Conservation (phyloP, 2,888 invertebrate species). For the Andrena trimmerana region DNA sequence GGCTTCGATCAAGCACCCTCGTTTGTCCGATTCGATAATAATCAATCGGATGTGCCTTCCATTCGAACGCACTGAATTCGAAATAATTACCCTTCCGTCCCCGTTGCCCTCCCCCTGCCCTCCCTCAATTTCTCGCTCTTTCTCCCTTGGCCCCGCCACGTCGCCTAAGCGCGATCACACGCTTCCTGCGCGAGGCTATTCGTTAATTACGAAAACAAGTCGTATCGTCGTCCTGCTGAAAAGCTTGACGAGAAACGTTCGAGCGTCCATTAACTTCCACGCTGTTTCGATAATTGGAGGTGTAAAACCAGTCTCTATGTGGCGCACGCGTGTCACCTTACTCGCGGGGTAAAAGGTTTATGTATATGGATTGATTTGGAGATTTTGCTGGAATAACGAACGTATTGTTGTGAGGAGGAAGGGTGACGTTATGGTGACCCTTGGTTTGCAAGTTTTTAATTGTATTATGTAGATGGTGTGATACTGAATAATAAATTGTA, state of each 20-base stretch:
- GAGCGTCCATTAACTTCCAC: not conserved
- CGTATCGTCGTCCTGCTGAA: not conserved
- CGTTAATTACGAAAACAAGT: constrained; percentile 51
- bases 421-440: no score
- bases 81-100: constrained; percentile 78
- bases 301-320: not conserved
- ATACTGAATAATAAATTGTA: no score
- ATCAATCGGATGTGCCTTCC: constrained; percentile 81
- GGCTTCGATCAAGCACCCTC: constrained; percentile 78
- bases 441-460: no score
- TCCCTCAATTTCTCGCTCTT: constrained; percentile 21
- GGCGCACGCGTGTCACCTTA: not conserved
- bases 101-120: constrained; percentile 8
- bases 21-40: constrained; percentile 82
- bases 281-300: not conserved
- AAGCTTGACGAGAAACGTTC: not conserved
- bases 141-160: constrained; percentile 19
- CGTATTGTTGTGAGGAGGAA: no score
- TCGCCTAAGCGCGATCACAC: constrained; percentile 42
- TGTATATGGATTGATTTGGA: not conserved
- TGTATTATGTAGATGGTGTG: no score
- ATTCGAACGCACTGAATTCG: constrained; percentile 82
- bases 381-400: not conserved
- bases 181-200: constrained; percentile 7
- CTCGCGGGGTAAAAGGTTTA: not conserved